Base-by-base conservation (phyloP, 1,140 invertebrate species). In the Anastatus disparis region DNA sequence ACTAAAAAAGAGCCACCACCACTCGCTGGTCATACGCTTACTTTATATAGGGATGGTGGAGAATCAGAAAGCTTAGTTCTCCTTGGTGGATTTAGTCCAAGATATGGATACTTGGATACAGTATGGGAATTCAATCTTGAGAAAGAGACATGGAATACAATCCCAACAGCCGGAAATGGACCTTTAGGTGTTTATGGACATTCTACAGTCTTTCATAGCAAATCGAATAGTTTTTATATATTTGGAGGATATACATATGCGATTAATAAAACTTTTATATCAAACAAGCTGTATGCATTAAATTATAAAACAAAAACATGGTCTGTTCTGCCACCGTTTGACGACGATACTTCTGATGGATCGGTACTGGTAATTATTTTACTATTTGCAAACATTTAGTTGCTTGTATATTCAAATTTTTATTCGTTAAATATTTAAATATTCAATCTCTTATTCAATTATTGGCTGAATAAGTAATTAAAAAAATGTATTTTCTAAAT, bases 151-250 rank as follows among this genome's bases (percentile, higher is more conserved):
- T 95, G 93, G 93, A 87, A 89, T 70, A 87, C 88, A 59, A 78
- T 94, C 42, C 84, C 87, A 15, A 91, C 91, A 0, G 84, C 85
- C 69, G 95, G 95, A 17, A 89, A 92, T 24, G 89, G 90, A 27
- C 94, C 95, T 10, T 82, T 91, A 1, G 94, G 94, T 52, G 88
- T 98, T 24, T 97, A 94, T 80, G 96, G 96, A 0, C 97, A 98
- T 82, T 93, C 91, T 38, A 93, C 95, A 0, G 93, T 97, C 0
- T 98, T 95, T 79, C 93, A 97, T 76, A 82, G 87, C 0, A 88
- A 88, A 27, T 93, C 93, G 0, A 90, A 95, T 71, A 94, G 93
- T 74, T 89, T 98, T 46, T 99, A 97, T 79, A 86, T 98, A 0
- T 97, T 94, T 84, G 97, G 97, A 29, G 97, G 97, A 15, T 93